Conservation (phyloP, 2,797 vertebrate species). For the Synaphobranchus kaupii region DNA sequence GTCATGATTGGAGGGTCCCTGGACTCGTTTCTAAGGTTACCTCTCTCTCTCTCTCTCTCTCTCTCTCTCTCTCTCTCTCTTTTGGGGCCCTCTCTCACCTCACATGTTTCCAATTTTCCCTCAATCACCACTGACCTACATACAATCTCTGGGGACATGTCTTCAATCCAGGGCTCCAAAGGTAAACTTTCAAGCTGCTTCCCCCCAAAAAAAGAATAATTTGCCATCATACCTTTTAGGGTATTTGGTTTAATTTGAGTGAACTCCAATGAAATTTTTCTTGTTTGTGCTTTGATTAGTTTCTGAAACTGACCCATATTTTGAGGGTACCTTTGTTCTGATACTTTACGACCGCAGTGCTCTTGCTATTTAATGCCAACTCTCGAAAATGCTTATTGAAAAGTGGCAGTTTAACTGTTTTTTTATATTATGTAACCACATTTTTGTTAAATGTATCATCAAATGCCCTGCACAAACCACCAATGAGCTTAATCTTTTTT, state of each 20-base stretch:
- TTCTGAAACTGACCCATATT: neutral
- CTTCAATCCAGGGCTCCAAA: constrained; percentile 13
- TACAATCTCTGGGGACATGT: constrained; percentile 36
- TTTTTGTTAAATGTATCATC: neutral
- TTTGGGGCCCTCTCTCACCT: neutral
- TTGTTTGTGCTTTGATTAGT: neutral
- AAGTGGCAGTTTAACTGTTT: neutral
- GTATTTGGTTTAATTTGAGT: neutral
- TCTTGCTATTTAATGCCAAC: neutral
- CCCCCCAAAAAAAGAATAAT: neutral
- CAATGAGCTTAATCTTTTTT: constrained; percentile 11
- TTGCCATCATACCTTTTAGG: neutral
- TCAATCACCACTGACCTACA: constrained; percentile 44
- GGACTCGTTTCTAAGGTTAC: constrained; percentile 38
- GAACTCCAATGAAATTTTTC: neutral
- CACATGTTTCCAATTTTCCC: constrained; percentile 49
- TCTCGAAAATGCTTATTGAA: neutral
- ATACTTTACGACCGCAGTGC: neutral
- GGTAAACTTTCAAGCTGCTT: constrained; percentile 3
- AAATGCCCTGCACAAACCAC: neutral
- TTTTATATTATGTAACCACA: neutral
- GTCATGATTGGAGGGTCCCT: constrained; percentile 42
- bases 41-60: constrained; percentile 11
- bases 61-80: constrained; percentile 10
- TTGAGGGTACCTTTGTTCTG: neutral